Base-by-base conservation (phyloP, 2,113 vertebrate genomes). In the Chrysemys picta region DNA sequence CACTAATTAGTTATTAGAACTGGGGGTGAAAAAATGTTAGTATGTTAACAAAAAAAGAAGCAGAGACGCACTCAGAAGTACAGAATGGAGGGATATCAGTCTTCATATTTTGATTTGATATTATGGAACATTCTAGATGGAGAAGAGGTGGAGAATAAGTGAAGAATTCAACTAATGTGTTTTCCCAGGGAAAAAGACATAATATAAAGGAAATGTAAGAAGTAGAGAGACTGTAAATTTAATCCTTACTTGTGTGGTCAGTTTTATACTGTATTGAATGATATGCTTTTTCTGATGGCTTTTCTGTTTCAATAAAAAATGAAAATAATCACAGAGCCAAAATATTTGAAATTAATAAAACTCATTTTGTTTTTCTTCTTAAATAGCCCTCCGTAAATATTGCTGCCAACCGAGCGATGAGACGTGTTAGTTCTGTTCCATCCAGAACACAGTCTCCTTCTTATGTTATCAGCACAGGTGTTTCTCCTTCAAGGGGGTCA, bases 381-480 rank as follows among this genome's bases (percentile, higher is more conserved):
- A 82, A 93, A 93, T 97, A 99, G 99, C 98, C 98, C 56, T 96
- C 98, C 65, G 97, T 97, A 75, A 98, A 95, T 7, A 62, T 97
- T 8, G 94, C 98, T 88, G 96, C 98, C 72, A 98, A 96, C 84
- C 98, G 99, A 93, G 99, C 98, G 75, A 99, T 99, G 98, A 97
- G 99, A 84, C 98, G 99, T 89, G 99, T 99, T 93, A 99, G 99
- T 85, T 99, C 99, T 35, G 99, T 99, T 96, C 99, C 99, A 57
- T 99, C 99, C 95, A 98, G 99, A 98, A 98, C 99, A 3, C 99
- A 99, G 98, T 99, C 99, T 80, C 99, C 99, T 62, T 99, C 99
- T 81, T 99, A 99, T 85, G 6, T 93, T 94, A 97, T 98, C 84
- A 94, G 98, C 98, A 98, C 98, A 29, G 98, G 98, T 49, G 85